These are phyloP conservation scores for Lasioglossum pauxillum DNA, from an alignment of 2,888 invertebrate species.

Conservation along the genomic window DNA sequence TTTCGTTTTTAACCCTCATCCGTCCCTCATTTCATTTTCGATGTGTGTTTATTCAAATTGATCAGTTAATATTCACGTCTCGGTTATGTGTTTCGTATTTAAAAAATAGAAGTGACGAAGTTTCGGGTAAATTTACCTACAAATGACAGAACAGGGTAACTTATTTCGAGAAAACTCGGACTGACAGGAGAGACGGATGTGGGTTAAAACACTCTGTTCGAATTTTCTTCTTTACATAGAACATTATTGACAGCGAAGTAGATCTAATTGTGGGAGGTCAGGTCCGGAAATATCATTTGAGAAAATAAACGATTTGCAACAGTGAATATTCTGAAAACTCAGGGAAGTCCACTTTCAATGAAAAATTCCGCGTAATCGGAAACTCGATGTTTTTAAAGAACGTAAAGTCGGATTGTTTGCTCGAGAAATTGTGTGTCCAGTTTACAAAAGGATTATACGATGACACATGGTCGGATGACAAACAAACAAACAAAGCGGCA, in stretches of 20 bases:
- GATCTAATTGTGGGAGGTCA: neutral
- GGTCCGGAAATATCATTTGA: neutral
- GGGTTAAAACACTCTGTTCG: too few relatives aligned
- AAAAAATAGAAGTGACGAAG: too few relatives aligned
- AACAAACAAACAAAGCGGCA: neutral
- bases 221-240: neutral
- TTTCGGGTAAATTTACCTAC: too few relatives aligned
- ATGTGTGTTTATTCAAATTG: too few relatives aligned
- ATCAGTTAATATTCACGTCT: too few relatives aligned
- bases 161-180: too few relatives aligned
- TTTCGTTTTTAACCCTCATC: neutral
- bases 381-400: neutral
- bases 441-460: conserved; percentile 6
- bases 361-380: neutral
- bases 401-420: neutral
- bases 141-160: too few relatives aligned
- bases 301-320: neutral
- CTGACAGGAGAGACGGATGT: too few relatives aligned
- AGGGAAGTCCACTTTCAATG: neutral
- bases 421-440: neutral
- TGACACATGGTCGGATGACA: neutral
- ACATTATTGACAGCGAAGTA: neutral
- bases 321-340: neutral
- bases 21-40: too few relatives aligned
- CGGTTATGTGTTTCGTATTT: too few relatives aligned